Evolutionary conservation across 2,797 vertebrate species (phyloP).

Genomic region (Crypturellus tataupa): DNA sequence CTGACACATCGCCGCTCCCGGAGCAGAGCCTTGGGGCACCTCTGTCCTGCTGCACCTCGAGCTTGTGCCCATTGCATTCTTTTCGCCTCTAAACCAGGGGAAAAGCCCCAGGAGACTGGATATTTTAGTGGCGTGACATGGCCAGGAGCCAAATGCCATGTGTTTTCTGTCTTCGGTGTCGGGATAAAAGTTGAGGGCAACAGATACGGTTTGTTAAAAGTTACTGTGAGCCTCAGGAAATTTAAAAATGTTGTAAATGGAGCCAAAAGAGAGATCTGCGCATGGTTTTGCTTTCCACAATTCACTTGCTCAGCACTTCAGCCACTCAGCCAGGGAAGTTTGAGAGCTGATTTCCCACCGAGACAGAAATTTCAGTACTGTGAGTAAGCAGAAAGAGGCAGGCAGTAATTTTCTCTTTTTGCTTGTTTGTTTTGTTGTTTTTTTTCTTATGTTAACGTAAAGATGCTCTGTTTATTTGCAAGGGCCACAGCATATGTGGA

Average conservation of each 20-base stretch:
- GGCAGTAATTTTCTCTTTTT: background rate
- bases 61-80: background rate
- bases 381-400: background rate
- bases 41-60: background rate
- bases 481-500: no score
- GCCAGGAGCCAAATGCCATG: background rate
- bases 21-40: no score
- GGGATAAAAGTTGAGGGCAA: background rate
- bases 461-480: background rate
- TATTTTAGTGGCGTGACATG: background rate
- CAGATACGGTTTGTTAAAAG: background rate
- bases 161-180: background rate
- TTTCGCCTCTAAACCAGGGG: background rate
- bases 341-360: background rate
- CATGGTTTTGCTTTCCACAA: background rate
- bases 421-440: background rate
- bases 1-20: no score
- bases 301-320: slow-evolving; percentile 5
- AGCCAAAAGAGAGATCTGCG: background rate
- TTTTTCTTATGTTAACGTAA: background rate
- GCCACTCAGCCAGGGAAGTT: background rate
- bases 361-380: background rate
- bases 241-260: background rate
- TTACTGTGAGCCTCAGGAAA: background rate
- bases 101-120: background rate